A percentile compares a stretch with the other conserved stretches of the same genome.
phyloP scores from a whole-genome alignment of 1,140 invertebrate genomes.

The Venturia canescens region DNA sequence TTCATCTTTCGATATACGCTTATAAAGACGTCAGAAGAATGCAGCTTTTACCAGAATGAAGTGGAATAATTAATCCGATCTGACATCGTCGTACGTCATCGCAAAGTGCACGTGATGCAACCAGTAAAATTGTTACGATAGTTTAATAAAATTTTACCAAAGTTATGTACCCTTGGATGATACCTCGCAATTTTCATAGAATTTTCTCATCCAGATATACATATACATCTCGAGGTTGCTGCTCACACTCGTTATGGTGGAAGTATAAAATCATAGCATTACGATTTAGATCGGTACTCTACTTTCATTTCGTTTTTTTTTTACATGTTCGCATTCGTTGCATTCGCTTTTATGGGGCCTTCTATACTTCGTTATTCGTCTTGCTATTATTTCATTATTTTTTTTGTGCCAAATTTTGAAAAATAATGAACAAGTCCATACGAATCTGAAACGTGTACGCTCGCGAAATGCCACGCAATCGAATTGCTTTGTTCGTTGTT shows the following conservation, averaged over 20 bases:
- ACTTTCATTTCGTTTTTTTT: not conserved
- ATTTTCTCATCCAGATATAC: not conserved
- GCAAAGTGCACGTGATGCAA: slow-evolving; percentile 41
- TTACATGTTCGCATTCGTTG: no score
- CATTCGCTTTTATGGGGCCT: not conserved
- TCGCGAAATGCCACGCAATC: no score
- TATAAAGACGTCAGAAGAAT: slow-evolving; percentile 39
- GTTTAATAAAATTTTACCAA: slow-evolving; percentile 39
- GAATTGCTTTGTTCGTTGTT: no score
- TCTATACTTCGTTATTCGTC: not conserved
- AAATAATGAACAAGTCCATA: no score
- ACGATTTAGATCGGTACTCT: not conserved
- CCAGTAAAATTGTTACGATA: slow-evolving; percentile 39
- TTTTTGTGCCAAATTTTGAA: not conserved
- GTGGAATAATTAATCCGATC: slow-evolving; percentile 39
- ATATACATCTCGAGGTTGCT: not conserved
- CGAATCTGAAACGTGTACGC: no score
- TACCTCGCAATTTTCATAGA: not conserved
- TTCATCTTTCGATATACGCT: no score
- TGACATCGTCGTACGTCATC: slow-evolving; percentile 12
- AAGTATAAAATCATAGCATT: not conserved
- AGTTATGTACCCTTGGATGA: not conserved
- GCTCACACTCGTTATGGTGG: not conserved
- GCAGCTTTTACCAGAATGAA: slow-evolving; percentile 42
- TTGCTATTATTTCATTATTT: not conserved